Base-by-base conservation (phyloP, 2,113 vertebrate genomes). In the Rhabdomys dilectus region DNA sequence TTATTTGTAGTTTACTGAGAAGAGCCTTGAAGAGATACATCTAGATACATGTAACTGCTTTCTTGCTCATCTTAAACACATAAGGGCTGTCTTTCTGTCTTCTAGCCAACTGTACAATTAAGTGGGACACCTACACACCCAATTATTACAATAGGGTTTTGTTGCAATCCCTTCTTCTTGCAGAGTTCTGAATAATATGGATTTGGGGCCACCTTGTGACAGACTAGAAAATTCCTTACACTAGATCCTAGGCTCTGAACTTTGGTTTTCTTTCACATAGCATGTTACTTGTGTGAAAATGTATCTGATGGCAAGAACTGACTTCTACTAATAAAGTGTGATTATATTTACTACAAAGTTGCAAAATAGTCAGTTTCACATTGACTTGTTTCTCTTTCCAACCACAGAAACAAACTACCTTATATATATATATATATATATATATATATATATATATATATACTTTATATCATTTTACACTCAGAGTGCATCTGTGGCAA, bases 121-220 rank as follows among this genome's bases (percentile, higher is more conserved):
- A 70, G 26, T 51, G 19, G 10, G 19, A 7, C 13, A 29, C 48
- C 19, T 84, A 70, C 7, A 29, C 1, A 26, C 48, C 42, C 42
- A 26, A 75, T 62, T 76, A 73, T 81, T 42, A 45, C 6, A 8
- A 34, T 31, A 12, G 64, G 89, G 9, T 77, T 94, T 88, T 85
- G 48, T 39, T 60, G 15, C 26, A n/a, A 8, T 64, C 4, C 12
- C 31, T 81, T 93, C 26, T 77, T 91, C 22, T 66, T 68, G 45
- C 29, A 82, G 58, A 81, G 12, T 31, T 13, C 4, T 48, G 66
- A 88, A 93, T 19, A 75, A 78, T 29, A 86, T 95, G 96, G 77
- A 95, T 96, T 75, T 97, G 96, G 97, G 73, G 97, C 97, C 97
- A 96, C 93, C 97, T 97, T 97, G 97, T 97, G 97, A 96, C 94